Evolutionary conservation across 2,888 invertebrate genomes (phyloP).

Genomic region (Leptinotarsa peninsularis): DNA sequence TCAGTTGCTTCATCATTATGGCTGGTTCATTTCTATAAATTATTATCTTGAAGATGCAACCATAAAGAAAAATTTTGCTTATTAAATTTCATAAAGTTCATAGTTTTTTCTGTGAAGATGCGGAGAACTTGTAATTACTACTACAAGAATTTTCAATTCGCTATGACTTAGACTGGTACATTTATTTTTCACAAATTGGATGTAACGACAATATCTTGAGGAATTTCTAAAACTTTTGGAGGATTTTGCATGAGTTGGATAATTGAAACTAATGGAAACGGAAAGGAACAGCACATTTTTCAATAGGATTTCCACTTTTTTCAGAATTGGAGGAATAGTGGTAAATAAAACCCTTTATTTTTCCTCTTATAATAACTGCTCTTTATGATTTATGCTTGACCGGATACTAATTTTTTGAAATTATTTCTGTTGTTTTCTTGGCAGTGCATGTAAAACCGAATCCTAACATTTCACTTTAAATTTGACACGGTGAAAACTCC

Average conservation of each 20-base stretch:
- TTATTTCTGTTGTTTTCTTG: neutral
- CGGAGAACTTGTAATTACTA: neutral
- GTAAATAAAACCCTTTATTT: constrained; percentile 36
- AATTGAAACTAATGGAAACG: constrained; percentile 29
- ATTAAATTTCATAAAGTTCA: no score
- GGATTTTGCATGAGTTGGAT: constrained; percentile 40
- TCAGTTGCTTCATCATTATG: neutral
- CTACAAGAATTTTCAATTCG: neutral
- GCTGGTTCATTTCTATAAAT: no score
- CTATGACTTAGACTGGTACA: neutral
- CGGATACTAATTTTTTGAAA: constrained; percentile 2
- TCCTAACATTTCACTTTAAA: neutral
- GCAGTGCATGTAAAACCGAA: neutral
- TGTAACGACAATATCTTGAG: constrained; percentile 24
- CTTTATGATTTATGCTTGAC: constrained; percentile 1
- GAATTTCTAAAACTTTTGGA: constrained; percentile 33
- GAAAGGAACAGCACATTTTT: constrained; percentile 22
- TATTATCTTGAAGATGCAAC: no score
- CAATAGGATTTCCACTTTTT: constrained; percentile 17
- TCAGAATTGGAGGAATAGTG: constrained; percentile 33
- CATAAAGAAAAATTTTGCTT: no score
- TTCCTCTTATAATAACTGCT: constrained; percentile 24
- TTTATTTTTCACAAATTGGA: neutral
- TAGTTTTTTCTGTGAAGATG: neutral
- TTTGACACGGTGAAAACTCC: neutral